These are phyloP conservation scores for Drosophila lowei DNA, from an alignment of 1,140 invertebrate genomes.

Conservation along the genomic window DNA sequence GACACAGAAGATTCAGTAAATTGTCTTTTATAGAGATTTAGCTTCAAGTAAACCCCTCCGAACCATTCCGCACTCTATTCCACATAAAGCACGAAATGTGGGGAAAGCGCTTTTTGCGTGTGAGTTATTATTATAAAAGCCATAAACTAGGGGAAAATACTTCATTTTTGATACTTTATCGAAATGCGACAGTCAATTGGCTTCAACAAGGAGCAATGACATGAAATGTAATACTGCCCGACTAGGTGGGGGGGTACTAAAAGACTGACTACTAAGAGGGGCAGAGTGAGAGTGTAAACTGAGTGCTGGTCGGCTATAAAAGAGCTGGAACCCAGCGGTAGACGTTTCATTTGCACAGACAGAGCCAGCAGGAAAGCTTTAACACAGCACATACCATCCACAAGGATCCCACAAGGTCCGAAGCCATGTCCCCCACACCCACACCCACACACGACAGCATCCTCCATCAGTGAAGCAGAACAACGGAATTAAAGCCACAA, in stretches of 20 bases:
- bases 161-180: conserved; percentile 54
- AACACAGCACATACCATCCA: conserved; percentile 3
- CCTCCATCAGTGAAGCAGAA: conserved; percentile 8
- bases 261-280: conserved; percentile 14
- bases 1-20: not conserved
- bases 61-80: not conserved
- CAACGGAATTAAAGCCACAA: conserved; percentile 23
- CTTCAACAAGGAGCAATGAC: conserved; percentile 74
- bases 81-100: conserved; percentile 4
- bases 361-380: conserved; percentile 23
- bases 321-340: conserved; percentile 32
- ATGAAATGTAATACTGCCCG: conserved; percentile 62
- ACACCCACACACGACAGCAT: conserved; percentile 9
- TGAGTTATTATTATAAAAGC: conserved; percentile 51
- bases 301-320: conserved; percentile 54
- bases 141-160: conserved; percentile 61
- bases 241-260: conserved; percentile 1
- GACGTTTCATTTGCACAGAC: conserved; percentile 57
- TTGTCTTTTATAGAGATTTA: conserved; percentile 22
- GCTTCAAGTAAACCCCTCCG: not conserved
- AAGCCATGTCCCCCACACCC: conserved; percentile 1
- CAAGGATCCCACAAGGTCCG: conserved; percentile 8
- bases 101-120: conserved; percentile 60
- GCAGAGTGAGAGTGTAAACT: conserved; percentile 1
- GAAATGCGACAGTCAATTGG: conserved; percentile 68